Percentiles rank a stretch among this genome's conserved stretches.
These are phyloP conservation scores for Actinemys pallida DNA, from an alignment of 2,113 vertebrate genomes.

Conservation along the genomic window DNA sequence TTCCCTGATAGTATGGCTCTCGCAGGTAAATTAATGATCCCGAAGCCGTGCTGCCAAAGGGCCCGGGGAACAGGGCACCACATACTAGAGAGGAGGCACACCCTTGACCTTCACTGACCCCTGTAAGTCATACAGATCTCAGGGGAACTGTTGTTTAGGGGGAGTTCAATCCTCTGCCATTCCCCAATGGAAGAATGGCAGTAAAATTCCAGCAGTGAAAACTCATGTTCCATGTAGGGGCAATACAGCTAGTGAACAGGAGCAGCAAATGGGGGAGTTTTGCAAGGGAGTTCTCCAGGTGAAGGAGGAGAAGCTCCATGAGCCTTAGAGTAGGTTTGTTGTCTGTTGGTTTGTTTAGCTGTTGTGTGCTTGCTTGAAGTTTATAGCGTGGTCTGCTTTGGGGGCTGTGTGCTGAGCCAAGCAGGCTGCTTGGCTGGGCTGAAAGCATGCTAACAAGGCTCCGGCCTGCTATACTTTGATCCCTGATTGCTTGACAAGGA, in stretches of 20 bases:
- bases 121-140: not conserved
- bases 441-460: not conserved
- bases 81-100: not conserved
- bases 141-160: accelerated
- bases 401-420: not conserved
- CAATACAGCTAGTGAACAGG: not conserved
- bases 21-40: not conserved
- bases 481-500: not conserved
- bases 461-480: not conserved
- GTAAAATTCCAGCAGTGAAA: not conserved
- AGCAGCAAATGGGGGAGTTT: not conserved
- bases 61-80: not conserved
- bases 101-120: not conserved
- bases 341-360: not conserved
- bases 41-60: not conserved
- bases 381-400: not conserved
- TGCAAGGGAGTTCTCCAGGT: not conserved
- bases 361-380: not conserved
- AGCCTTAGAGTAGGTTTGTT: not conserved
- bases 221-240: accelerated
- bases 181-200: not conserved
- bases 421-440: not conserved
- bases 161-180: not conserved
- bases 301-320: not conserved
- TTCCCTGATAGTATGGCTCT: not conserved